These are phyloP conservation scores for Polyploca ridens DNA, from an alignment of 2,888 invertebrate genomes.

Conservation along the genomic window DNA sequence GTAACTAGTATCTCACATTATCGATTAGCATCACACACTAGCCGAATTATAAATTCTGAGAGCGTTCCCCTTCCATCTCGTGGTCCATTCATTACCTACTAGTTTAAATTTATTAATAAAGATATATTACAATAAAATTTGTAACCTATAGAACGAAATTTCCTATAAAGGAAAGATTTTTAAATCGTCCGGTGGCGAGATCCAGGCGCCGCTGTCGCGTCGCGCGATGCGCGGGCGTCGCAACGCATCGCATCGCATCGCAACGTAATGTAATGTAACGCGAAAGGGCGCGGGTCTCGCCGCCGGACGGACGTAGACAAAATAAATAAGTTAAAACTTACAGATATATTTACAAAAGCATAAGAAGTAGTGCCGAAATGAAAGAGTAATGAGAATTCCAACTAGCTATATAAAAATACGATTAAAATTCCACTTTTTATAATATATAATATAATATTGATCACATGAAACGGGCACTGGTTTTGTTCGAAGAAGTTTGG, in stretches of 20 bases:
- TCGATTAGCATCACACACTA: constrained; percentile 65
- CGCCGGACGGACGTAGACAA: constrained; percentile 43
- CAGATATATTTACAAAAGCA: constrained; percentile 81
- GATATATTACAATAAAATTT: constrained; percentile 82
- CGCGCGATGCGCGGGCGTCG: constrained; percentile 2
- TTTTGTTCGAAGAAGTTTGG: constrained; percentile 75
- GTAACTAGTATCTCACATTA: constrained; percentile 72
- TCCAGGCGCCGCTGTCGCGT: constrained; percentile 16
- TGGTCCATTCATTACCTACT: constrained; percentile 80
- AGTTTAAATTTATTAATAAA: constrained; percentile 67
- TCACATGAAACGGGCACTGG: constrained; percentile 81
- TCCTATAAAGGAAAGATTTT: constrained; percentile 70
- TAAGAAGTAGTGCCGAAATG: constrained; percentile 74
- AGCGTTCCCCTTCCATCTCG: constrained; percentile 73
- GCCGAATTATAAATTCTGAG: constrained; percentile 80
- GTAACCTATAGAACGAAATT: constrained; percentile 83
- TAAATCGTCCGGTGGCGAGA: constrained; percentile 41
- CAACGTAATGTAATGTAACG: constrained; percentile 13
- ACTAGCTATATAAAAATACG: constrained; percentile 79
- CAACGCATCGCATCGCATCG: not conserved
- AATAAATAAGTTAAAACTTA: constrained; percentile 82
- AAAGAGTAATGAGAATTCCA: constrained; percentile 72
- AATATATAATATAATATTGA: constrained; percentile 65
- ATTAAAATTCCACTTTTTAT: constrained; percentile 69
- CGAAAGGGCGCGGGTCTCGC: constrained; percentile 20